These are phyloP conservation scores for Polylopha cassiicola DNA, from an alignment of 2,888 invertebrate genomes.

Conservation along the genomic window DNA sequence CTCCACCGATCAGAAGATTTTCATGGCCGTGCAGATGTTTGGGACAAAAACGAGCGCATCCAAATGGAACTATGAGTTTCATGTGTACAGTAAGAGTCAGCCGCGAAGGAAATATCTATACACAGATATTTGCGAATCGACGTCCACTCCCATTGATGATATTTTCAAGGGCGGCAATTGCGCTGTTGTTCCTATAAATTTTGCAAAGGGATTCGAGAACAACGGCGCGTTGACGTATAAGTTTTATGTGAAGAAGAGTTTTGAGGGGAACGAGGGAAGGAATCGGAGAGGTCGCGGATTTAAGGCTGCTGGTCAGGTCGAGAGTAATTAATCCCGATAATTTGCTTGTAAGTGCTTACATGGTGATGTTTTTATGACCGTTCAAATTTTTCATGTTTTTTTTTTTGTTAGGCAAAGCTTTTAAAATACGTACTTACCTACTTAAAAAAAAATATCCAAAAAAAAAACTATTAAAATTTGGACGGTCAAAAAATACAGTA, in stretches of 20 bases:
- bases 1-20: slow-evolving; percentile 32
- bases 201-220: slow-evolving; percentile 31
- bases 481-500: too few relatives aligned
- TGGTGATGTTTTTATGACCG: too few relatives aligned
- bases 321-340: too few relatives aligned
- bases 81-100: slow-evolving; percentile 53
- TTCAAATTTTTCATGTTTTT: too few relatives aligned
- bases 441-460: too few relatives aligned
- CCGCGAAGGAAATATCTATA: slow-evolving; percentile 46
- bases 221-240: slow-evolving; percentile 35
- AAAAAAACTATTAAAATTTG: too few relatives aligned
- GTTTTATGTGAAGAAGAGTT: slow-evolving; percentile 35
- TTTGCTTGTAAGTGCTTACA: too few relatives aligned
- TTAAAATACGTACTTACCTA: too few relatives aligned
- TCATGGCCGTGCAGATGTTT: slow-evolving; percentile 45
- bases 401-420: too few relatives aligned
- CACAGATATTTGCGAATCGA: slow-evolving; percentile 39
- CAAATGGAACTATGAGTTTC: slow-evolving; percentile 59
- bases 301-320: background rate
- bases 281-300: slow-evolving; percentile 16
- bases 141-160: slow-evolving; percentile 30
- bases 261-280: slow-evolving; percentile 6
- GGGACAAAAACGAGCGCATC: slow-evolving; percentile 47
- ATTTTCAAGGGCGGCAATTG: slow-evolving; percentile 38
- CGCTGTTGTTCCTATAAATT: slow-evolving; percentile 36